phyloP scores from a whole-genome alignment of 37 sponge, comb jelly and placozoan species.

The Diacarnus erythraeanus region DNA sequence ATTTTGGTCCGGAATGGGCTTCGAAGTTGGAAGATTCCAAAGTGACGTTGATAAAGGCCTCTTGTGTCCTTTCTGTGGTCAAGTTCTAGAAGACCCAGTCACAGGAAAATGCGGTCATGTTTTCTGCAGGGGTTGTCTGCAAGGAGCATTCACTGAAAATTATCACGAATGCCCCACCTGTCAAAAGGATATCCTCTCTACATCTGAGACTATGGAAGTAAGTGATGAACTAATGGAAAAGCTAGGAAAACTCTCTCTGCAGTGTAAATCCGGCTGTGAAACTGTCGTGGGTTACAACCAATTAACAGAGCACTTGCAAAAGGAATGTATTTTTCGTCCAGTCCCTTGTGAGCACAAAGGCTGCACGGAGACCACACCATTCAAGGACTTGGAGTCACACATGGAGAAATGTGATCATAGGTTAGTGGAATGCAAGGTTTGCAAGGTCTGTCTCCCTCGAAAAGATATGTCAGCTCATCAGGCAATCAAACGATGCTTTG shows the following conservation, averaged over 20 bases:
- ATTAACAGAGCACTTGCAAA: slow-evolving; percentile 4
- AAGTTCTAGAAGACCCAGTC: slow-evolving; percentile 49
- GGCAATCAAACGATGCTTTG: slow-evolving; percentile 67
- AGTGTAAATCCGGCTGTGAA: slow-evolving; percentile 34
- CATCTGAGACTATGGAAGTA: not conserved
- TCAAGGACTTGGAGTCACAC: slow-evolving; percentile 34
- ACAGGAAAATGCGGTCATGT: slow-evolving; percentile 24
- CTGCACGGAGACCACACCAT: slow-evolving; percentile 3
- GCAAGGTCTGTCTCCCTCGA: slow-evolving; percentile 24
- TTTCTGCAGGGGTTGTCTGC: slow-evolving; percentile 40
- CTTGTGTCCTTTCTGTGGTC: slow-evolving; percentile 22
- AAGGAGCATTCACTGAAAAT: not conserved
- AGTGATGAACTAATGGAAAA: slow-evolving; percentile 8
- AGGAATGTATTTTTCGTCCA: slow-evolving; percentile 30
- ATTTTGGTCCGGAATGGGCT: slow-evolving; percentile 13
- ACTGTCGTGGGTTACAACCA: slow-evolving; percentile 3
- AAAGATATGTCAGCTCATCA: slow-evolving; percentile 66
- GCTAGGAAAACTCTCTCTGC: slow-evolving; percentile 34
- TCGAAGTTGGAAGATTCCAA: slow-evolving; percentile 19
- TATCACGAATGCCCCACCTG: slow-evolving; percentile 14
- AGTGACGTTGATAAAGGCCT: slow-evolving; percentile 31
- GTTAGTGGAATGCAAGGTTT: slow-evolving; percentile 47
- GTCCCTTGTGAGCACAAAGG: slow-evolving; percentile 42
- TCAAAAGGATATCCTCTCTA: not conserved
- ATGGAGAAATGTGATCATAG: slow-evolving; percentile 52